Base-by-base conservation (phyloP, 2,797 vertebrate species). In the Falco naumanni region DNA sequence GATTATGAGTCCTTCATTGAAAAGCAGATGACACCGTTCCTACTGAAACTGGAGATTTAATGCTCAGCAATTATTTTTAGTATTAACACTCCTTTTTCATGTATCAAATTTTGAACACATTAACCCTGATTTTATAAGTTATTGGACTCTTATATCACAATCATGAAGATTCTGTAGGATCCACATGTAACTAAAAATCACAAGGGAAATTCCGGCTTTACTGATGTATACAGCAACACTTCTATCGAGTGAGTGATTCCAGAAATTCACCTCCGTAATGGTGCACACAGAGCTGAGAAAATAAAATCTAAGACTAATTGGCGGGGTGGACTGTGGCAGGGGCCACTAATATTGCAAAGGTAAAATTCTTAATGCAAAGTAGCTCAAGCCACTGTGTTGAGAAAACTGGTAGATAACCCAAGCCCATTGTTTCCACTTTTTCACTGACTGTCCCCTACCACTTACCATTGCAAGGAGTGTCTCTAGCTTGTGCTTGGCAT, bases 401-500 rank as follows among this genome's bases (percentile, higher is more conserved):
- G 39, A 76, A 80, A 76, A 82, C 6, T 4, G 1, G 37, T 34
- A 70, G 53, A 29, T 69, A 66, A 77, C 11, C 19, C 10, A 72
- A 84, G 53, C 59, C 63, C 11, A 17, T 7, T 17, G 34, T 54
- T 84, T 86, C 39, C 13, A 24, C 37, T 16, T 84, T 74, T 71
- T 60, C 6, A 3, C 34, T 50, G 50, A 28, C 41, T 41, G 26
- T 39, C 31, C 20, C 50, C 43, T 70, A 20, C 54, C 11, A 50
- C 92, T 91, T 93, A 99, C 99, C 98, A 98, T 98, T 68, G 86
- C 96, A 81, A 99, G 98, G 31, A 99, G 98, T 1, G 95, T 95
- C 72, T 99, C 99, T 96, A 99, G 97, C 88, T 98, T 98, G 66
- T 93, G 93, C 97, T 99, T 99, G 74, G 98, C 97, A 6, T 96